These are phyloP conservation scores for Sebastes dallii DNA, from an alignment of 2,797 vertebrate species.

Conservation along the genomic window DNA sequence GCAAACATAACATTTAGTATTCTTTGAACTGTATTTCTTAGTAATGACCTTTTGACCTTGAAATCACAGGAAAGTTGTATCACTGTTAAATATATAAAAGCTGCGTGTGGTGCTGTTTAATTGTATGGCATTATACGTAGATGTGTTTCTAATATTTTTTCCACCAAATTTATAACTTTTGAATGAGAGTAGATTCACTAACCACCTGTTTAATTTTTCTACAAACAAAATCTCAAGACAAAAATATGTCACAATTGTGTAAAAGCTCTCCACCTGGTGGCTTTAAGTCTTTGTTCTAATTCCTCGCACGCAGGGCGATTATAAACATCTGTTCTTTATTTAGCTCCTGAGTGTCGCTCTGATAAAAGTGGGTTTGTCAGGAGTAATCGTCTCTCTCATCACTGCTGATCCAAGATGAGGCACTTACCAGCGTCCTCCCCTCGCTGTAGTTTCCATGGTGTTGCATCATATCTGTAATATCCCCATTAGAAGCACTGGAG, in stretches of 20 bases:
- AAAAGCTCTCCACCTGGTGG: not conserved
- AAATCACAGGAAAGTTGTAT: not conserved
- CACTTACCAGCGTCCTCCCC: not conserved
- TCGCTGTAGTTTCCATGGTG: constrained; percentile 41
- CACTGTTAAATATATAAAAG: not conserved
- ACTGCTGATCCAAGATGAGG: constrained; percentile 27
- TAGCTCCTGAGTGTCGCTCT: not conserved
- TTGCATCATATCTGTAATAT: constrained; percentile 68
- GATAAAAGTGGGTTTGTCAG: constrained; percentile 3
- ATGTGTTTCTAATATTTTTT: not conserved
- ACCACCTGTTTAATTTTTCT: not conserved
- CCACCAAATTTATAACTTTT: not conserved
- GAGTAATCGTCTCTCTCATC: constrained; percentile 31
- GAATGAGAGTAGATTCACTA: not conserved
- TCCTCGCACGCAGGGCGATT: not conserved
- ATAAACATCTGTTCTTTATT: not conserved
- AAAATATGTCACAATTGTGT: not conserved
- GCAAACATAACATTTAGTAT: not conserved
- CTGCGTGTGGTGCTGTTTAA: too few relatives aligned
- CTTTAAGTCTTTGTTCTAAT: not conserved
- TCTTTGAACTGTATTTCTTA: not conserved
- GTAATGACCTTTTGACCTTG: constrained; percentile 6
- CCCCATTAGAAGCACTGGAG: constrained; percentile 23
- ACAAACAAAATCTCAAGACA: not conserved
- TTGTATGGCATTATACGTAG: accelerated